phyloP scores from a whole-genome alignment of 2,888 invertebrate species.

The Apeira syringaria region DNA sequence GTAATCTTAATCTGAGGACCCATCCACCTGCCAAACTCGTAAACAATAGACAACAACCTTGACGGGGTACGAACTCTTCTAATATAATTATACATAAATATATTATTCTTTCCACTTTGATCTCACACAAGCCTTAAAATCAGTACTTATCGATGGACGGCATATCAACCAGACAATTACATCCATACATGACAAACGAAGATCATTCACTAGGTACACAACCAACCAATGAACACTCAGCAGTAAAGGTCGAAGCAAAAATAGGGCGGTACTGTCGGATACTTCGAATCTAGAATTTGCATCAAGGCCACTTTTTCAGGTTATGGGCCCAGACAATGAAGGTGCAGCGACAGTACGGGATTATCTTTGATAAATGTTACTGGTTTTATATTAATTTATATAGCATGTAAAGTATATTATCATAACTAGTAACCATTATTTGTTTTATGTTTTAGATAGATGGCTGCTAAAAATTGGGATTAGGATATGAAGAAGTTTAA shows the following conservation, averaged over 20 bases:
- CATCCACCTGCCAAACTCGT: too few species aligned
- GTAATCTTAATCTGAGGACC: too few species aligned
- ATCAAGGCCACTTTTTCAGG: slow-evolving; percentile 12
- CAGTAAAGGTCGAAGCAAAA: not conserved
- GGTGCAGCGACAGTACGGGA: too few species aligned
- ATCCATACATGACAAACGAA: slow-evolving; percentile 14
- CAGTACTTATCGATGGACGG: slow-evolving; percentile 13
- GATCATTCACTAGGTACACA: slow-evolving; percentile 13
- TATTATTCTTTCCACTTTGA: slow-evolving; percentile 8
- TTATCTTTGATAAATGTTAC: not conserved
- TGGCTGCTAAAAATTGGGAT: too few species aligned
- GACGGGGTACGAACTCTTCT: too few species aligned
- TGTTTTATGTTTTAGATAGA: too few species aligned
- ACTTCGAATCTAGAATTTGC: slow-evolving; percentile 6
- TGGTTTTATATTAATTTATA: not conserved
- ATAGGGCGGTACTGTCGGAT: slow-evolving; percentile 14
- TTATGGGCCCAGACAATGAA: not conserved
- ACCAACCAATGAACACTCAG: slow-evolving; percentile 13
- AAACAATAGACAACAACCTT: too few species aligned
- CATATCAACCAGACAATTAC: slow-evolving; percentile 10
- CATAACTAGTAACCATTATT: too few species aligned
- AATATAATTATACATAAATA: not conserved
- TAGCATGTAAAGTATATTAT: too few species aligned
- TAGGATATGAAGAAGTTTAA: too few species aligned
- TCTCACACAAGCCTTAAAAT: slow-evolving; percentile 11